Base-by-base conservation (phyloP, 2,797 vertebrate genomes). In the Hyperoplus immaculatus region DNA sequence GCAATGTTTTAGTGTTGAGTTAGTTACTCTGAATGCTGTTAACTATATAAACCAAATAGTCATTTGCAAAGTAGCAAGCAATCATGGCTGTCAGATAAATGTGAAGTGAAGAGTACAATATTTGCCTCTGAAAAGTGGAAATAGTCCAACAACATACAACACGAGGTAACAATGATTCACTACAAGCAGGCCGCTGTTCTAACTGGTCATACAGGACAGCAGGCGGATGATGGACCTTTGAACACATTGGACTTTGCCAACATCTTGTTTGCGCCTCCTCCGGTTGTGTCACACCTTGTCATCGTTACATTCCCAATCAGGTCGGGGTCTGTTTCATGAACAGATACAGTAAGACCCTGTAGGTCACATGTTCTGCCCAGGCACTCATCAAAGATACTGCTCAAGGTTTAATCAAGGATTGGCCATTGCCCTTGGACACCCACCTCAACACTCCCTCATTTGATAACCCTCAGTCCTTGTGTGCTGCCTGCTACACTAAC, bases 321-420 rank as follows among this genome's bases (percentile, higher is more conserved):
- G 75, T 78, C n/a, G 12, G 42, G 6, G 45, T 51, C 39, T 58
- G 21, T 77, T 53, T 72, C 45, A 46, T 42, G 50, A 61, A 58
- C 57, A 59, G 6, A 69, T 60, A 59, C 67, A 56, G 41, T 79
- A 49, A 80, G 55, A 75, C 42, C 46, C 45, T 69, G 8, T 21
- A 15, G 56, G 54, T 82, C 76, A 74, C 67, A 57, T 54, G 57
- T 65, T 61, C 54, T 78, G 38, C 77, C 12, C 15, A 11, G 46
- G 80, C 83, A 54, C 75, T 74, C 79, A 58, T 76, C 21, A 42
- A 49, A 11, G 15, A 45, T 71, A 74, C 5, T 9, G 16, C 9
- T 41, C 9, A 39, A 29, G 64, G 50, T 50, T 29, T 55, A 49
- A 66, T 54, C 54, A 89, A 82, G 87, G 59, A 88, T 85, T 81